Percentiles rank a stretch among this genome's conserved stretches.
These are phyloP conservation scores for Scleropages formosus DNA, from an alignment of 2,797 vertebrate genomes.

Conservation along the genomic window DNA sequence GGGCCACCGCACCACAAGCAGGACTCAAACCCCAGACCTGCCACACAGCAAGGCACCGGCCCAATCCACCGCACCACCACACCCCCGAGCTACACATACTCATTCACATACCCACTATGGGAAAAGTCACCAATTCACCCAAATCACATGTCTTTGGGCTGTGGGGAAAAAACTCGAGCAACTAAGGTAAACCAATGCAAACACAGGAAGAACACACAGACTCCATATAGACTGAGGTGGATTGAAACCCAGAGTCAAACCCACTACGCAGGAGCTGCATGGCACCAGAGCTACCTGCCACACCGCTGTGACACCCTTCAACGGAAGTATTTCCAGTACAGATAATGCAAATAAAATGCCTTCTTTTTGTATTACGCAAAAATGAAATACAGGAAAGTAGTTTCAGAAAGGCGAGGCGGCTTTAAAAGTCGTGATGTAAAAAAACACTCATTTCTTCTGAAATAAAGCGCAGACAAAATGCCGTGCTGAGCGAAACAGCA, in stretches of 20 bases:
- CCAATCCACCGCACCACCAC: too few species aligned
- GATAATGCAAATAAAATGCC: too few species aligned
- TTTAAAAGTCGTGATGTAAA: conserved; percentile 2
- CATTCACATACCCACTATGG: not conserved
- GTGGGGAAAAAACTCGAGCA: too few species aligned
- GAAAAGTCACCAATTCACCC: not conserved
- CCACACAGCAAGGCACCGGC: too few species aligned
- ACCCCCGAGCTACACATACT: not conserved
- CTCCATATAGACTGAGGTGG: not conserved
- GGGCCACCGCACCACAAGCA: too few species aligned
- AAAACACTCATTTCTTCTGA: not conserved
- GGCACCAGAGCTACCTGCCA: too few species aligned
- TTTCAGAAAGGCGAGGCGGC: not conserved
- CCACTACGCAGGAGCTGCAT: not conserved
- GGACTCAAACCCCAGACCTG: too few species aligned
- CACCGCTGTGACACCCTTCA: too few species aligned
- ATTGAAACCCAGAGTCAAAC: too few species aligned
- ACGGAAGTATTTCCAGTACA: too few species aligned
- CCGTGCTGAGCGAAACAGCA: not conserved
- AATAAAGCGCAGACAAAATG: conserved; percentile 1
- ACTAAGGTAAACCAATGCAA: not conserved
- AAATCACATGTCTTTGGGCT: not conserved
- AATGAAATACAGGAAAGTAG: not conserved
- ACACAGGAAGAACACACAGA: not conserved
- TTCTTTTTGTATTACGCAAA: too few species aligned